Evolutionary conservation across 2,113 vertebrate species (phyloP), one percentile per base, ranked within the genome.

Genomic region (Tyto alba): DNA sequence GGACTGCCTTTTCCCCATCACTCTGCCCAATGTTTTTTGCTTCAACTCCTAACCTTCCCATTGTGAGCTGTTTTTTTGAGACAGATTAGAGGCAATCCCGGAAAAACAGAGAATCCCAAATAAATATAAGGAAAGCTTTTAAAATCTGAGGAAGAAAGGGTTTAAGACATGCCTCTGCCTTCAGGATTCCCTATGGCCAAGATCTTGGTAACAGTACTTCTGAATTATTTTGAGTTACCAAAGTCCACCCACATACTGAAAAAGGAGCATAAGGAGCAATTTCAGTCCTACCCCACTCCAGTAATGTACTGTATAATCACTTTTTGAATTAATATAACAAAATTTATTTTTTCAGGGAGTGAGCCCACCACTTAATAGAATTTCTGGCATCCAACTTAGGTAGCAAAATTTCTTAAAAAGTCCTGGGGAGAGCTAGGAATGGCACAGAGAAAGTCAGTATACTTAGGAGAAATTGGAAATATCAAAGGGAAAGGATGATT

Each of bases 281-380:
- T 78, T 74, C 27, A 43, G 30, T 71, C 29, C 34, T 88, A 88
- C 12, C 10, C 11, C 41, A 50, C 8, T 48, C 22, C 64, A 81
- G 30, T 64, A 89, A 89, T n/a, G 19, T 26, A 47, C 10, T 20
- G 13, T 36, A 36, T 43, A 90, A 62, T 36, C 23, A 64, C 20
- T 66, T 86, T 62, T 69, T 34, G 6, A 79, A 75, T 81, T 80
- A 68, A 64, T 34, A 41, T 4, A 45, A 74, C 20, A 57, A 32
- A 18, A n/a, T 74, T 13, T 66, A 1, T 34, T 53, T 66, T 20
- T 9, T 0, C 6, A 11, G 5, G 5, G 9, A 7, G 8, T 8
- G n/a, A 17, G 36, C 18, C 30, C 26, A 83, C 23, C 16, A 52
- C 32, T 36, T 40, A 52, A 53, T 19, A 59, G 47, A 90, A 71